phyloP scores from a whole-genome alignment of 2,797 vertebrate species.

The Protosalanx chinensis region DNA sequence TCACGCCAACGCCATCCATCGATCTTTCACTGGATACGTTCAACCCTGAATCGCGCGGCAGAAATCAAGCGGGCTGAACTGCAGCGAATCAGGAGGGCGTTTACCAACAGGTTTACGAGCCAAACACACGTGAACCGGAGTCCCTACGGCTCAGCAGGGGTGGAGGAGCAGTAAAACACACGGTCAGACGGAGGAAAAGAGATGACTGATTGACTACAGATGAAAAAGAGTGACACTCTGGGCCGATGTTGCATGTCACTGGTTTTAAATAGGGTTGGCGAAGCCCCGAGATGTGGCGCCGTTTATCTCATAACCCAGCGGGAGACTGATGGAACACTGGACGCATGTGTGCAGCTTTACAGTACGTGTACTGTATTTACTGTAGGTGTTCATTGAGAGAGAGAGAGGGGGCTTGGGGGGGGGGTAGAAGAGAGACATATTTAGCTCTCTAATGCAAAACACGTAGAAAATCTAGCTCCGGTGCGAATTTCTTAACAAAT shows the following conservation, averaged over 20 bases:
- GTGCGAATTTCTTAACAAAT: too few species aligned
- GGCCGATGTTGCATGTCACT: constrained; percentile 34
- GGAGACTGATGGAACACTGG: constrained; percentile 43
- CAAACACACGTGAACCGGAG: constrained; percentile 24
- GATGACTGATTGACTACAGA: constrained; percentile 56
- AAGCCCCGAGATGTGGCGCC: constrained; percentile 52
- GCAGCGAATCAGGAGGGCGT: constrained; percentile 14
- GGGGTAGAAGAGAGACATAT: too few species aligned
- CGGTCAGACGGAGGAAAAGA: constrained; percentile 37
- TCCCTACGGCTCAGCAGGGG: constrained; percentile 27
- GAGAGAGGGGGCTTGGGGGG: not conserved
- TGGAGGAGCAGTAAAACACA: constrained; percentile 39
- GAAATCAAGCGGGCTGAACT: not conserved
- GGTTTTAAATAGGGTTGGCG: constrained; percentile 45
- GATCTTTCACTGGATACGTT: not conserved
- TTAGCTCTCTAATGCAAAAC: too few species aligned
- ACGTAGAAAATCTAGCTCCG: too few species aligned
- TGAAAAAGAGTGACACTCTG: constrained; percentile 44
- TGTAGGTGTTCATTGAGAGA: not conserved
- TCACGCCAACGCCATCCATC: not conserved
- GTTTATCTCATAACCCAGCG: constrained; percentile 48
- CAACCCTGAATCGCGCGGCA: not conserved
- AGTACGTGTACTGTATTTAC: not conserved
- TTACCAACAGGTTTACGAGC: constrained; percentile 23
- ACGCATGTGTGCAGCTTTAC: constrained; percentile 13